A percentile compares a stretch with the other conserved stretches of the same genome.
Evolutionary conservation across 2,888 invertebrate species (phyloP).

Genomic region (Brachyptera risi): DNA sequence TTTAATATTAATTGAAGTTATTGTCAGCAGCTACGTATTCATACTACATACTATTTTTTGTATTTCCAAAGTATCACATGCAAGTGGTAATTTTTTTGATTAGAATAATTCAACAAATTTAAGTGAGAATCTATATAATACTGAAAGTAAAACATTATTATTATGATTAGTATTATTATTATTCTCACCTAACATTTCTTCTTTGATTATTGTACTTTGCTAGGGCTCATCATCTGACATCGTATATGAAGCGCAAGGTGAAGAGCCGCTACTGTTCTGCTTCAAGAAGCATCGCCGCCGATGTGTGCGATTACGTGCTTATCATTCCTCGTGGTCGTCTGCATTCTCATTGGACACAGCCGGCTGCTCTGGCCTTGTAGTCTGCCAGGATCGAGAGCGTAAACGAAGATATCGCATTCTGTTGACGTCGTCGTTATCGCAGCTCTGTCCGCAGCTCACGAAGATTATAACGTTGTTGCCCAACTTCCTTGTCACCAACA

Average conservation of each 20-base stretch:
- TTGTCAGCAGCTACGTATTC: too few relatives aligned
- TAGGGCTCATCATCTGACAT: constrained; percentile 61
- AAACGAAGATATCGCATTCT: constrained; percentile 69
- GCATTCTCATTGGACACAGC: constrained; percentile 64
- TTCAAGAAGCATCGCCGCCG: constrained; percentile 52
- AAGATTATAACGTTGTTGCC: constrained; percentile 76
- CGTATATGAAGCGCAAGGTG: constrained; percentile 54
- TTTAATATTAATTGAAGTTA: too few relatives aligned
- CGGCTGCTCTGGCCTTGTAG: constrained; percentile 69
- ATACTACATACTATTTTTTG: too few relatives aligned
- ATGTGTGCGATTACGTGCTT: constrained; percentile 53
- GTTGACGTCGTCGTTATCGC: constrained; percentile 63
- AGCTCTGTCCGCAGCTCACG: constrained; percentile 67
- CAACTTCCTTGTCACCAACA: constrained; percentile 72
- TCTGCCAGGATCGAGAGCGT: constrained; percentile 61
- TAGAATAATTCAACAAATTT: too few relatives aligned
- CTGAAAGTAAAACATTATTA: too few relatives aligned
- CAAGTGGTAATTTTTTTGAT: too few relatives aligned
- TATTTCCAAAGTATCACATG: too few relatives aligned
- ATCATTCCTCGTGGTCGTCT: constrained; percentile 62
- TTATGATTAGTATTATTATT: too few relatives aligned
- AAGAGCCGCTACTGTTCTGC: constrained; percentile 68
- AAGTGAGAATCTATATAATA: too few relatives aligned
- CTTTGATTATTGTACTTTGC: constrained; percentile 17
- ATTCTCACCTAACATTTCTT: constrained; percentile 24